phyloP scores from a whole-genome alignment of 2,113 vertebrate species.

The Triplophysa rosa region DNA sequence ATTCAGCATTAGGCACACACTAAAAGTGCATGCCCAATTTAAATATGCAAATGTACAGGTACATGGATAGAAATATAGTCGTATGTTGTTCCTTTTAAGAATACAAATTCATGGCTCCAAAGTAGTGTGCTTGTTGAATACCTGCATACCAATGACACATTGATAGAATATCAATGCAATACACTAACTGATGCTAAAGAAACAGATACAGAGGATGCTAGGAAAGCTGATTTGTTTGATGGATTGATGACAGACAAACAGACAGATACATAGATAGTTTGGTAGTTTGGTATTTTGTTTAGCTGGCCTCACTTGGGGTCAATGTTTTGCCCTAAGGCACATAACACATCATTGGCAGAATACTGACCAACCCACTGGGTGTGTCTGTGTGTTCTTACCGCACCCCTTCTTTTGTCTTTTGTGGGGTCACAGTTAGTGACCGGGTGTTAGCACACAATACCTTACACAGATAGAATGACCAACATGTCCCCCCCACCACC shows the following conservation, averaged over 20 bases:
- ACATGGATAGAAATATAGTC: too few relatives aligned
- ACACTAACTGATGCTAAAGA: too few relatives aligned
- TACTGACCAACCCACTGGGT: constrained; percentile 48
- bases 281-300: constrained; percentile 24
- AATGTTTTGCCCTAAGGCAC: constrained; percentile 55
- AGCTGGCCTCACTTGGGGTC: constrained; percentile 48
- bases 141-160: too few relatives aligned
- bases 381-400: constrained; percentile 36
- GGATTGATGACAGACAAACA: background rate
- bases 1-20: constrained; percentile 43
- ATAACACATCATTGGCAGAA: constrained; percentile 35
- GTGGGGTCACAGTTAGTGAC: constrained; percentile 61
- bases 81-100: too few relatives aligned
- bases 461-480: constrained; percentile 62
- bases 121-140: too few relatives aligned
- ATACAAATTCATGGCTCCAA: too few relatives aligned
- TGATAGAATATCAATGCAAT: too few relatives aligned
- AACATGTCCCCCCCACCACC: constrained; percentile 58
- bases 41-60: too few relatives aligned
- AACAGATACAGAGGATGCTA: constrained; percentile 10
- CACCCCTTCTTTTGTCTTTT: constrained; percentile 46
- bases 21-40: background rate
- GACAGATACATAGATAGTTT: too few relatives aligned
- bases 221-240: background rate
- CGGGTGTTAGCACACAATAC: constrained; percentile 54